Evolutionary conservation across 2,888 invertebrate species (phyloP), one percentile per base, ranked within the genome.

Genomic region (Synergus umbraculus): DNA sequence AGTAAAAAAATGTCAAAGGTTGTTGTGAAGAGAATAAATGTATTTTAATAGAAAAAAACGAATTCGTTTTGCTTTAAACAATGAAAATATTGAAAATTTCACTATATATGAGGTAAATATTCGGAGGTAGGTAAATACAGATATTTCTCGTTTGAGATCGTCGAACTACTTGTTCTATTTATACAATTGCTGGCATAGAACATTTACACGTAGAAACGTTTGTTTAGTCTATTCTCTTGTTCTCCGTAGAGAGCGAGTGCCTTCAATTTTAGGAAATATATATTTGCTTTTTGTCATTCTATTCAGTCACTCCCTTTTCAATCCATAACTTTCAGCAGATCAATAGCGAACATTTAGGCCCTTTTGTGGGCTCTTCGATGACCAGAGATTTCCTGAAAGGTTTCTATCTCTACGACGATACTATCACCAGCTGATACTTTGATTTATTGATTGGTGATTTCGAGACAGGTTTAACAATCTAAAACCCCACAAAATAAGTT

Each of bases 151-250:
- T 22, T 4, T 60, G 41, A 66, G 66, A 73, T 37, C 73, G 37
- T 73, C 37, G 54, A 73, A 67, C 67, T 13, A 10, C 13, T 44
- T 22, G 9, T 37, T 73, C 73, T 73, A 73, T 54, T 73, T 54
- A 73, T 73, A 73, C 15, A 49, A 69, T 60, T 60, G 12, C 13
- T 69, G 29, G 29, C 15, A 37, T 7, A 29, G 73, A 13, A 37
- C 73, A 37, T 73, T n/a, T 9, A 29, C 15, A 5, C 29, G 43
- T 66, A 10, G 9, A 49, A 54, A 73, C 37, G 49, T 73, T 54
- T 73, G n/a, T 54, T 73, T 49, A 73, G 69, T 54, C 69, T 73
- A 0, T 15, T 29, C 67, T 46, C n/a, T 66, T 43, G n/a, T 41
- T 41, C 13, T n/a, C 49, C 12, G 60, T 22, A 7, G 10, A 3